Conservation (phyloP, 1,140 invertebrate genomes). For the Babylonia areolata region DNA sequence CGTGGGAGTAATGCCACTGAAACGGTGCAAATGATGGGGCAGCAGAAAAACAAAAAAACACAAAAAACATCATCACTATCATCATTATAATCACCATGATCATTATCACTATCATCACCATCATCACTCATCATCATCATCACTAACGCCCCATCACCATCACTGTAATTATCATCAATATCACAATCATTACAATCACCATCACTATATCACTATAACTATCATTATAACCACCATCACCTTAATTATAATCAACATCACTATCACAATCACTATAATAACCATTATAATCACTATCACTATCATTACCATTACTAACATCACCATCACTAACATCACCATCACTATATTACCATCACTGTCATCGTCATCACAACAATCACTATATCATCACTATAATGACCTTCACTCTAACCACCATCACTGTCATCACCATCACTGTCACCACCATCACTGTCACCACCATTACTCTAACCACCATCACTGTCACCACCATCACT, state of each 20-base stretch:
- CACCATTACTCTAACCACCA: neutral
- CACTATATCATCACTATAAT: slow-evolving; percentile 13
- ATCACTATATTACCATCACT: slow-evolving; percentile 12
- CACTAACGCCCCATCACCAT: neutral
- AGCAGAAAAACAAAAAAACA: too few species aligned
- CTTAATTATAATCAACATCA: neutral
- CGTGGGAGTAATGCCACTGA: too few species aligned
- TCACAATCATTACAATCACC: slow-evolving; percentile 7
- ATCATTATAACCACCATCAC: neutral
- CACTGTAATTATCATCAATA: neutral
- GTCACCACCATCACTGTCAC: slow-evolving; percentile 1
- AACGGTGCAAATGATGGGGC: too few species aligned
- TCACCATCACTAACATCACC: slow-evolving; percentile 9
- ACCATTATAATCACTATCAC: slow-evolving; percentile 3
- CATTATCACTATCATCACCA: neutral
- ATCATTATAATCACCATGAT: neutral
- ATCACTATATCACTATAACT: neutral
- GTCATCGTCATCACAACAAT: slow-evolving; percentile 6
- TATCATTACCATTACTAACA: neutral
- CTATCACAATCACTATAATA: neutral
- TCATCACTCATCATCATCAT: neutral
- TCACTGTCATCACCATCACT: neutral
- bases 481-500: neutral
- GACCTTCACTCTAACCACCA: neutral
- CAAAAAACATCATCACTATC: neutral